Conservation (phyloP, 1,140 invertebrate species). For the Danaus plexippus region DNA sequence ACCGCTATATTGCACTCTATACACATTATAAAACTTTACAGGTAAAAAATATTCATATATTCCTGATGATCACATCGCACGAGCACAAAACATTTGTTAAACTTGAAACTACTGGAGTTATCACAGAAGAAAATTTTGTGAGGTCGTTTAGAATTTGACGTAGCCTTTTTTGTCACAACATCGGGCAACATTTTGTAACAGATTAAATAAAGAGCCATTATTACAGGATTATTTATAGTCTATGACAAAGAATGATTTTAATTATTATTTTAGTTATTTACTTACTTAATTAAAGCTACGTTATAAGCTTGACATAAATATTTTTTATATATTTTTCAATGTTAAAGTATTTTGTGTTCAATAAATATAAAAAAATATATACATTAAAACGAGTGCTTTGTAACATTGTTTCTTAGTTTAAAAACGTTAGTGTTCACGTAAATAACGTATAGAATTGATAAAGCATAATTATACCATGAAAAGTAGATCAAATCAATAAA, state of each 20-base stretch:
- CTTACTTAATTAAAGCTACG: no score
- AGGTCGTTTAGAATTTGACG: constrained; percentile 49
- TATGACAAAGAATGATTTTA: no score
- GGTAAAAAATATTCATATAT: constrained; percentile 27
- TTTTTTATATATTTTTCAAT: no score
- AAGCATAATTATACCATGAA: background rate
- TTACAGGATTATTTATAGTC: no score
- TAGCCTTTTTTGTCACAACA: constrained; percentile 21
- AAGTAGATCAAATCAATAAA: constrained; percentile 15
- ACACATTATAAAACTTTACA: constrained; percentile 54
- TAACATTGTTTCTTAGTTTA: no score
- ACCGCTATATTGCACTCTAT: constrained; percentile 42
- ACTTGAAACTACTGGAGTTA: constrained; percentile 45
- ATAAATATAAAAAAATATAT: no score
- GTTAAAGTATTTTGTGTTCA: no score
- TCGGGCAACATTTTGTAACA: constrained; percentile 25
- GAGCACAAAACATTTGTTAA: constrained; percentile 36
- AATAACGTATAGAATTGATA: no score
- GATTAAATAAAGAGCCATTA: constrained; percentile 2
- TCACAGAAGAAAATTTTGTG: constrained; percentile 50
- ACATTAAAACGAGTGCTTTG: no score
- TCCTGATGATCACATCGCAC: constrained; percentile 49
- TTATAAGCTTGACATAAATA: no score
- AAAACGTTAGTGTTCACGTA: no score
- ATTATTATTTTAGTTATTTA: no score